Base-by-base conservation (phyloP, 2,888 invertebrate genomes). In the Octonoba sinensis region DNA sequence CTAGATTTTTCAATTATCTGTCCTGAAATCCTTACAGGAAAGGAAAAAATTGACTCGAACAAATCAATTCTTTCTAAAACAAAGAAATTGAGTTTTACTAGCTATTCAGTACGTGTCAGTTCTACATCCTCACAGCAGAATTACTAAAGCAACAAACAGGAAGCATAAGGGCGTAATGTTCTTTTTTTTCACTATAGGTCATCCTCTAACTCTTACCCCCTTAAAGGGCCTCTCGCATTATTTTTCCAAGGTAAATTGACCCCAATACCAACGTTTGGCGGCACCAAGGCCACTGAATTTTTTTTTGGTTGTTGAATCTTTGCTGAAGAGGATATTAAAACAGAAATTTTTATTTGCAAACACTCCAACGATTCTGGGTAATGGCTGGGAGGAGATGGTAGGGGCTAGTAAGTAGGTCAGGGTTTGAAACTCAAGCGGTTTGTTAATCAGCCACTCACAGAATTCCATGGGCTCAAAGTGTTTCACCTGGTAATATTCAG, bases 231-330 rank as follows among this genome's bases (percentile, higher is more conserved):
- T 56, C 65, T 46, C 46, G 22, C 46, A 46, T 36, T 64, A 24
- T 44, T 64, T 51, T 27, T 27, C 27, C 27, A 24, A 72, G 54
- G 62, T 64, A 22, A 64, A 49, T 13, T 72, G 62, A 64, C 72
- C 72, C 64, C 72, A 72, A 71, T 72, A 54, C 54, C 51, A 54
- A 3, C 36, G 20, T 72, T 24, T 72, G 71, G 62, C 71, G 64
- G 54, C 24, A 72, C 64, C 36, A 72, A 72, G 72, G 64, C 51
- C 72, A 72, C 27, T 22, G 59, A 47, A 24, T 3, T 27, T 22
- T 59, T 59, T 57, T 56, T 69, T 6, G 2, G 27, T 27, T 36
- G 36, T 36, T 36, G 36, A 11, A 36, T 6, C 36, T 36, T 36
- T 11, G 36, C 36, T 36, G 36, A 36, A 36, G 36, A 36, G 36